Percentiles rank a stretch among this genome's conserved stretches.
Evolutionary conservation across 2,797 vertebrate species (phyloP).

Genomic region (Leuciscus waleckii): DNA sequence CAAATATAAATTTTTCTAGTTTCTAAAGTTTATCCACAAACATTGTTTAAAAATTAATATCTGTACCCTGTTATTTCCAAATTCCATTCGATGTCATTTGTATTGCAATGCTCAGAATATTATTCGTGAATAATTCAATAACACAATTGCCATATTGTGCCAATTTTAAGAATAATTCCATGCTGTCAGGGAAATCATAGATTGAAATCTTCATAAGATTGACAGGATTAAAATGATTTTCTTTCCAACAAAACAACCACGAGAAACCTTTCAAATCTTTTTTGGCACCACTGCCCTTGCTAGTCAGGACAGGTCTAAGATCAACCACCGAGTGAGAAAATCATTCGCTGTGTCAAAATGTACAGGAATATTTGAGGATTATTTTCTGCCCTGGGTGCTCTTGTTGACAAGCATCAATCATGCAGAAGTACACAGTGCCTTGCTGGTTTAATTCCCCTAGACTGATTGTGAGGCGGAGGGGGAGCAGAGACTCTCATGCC

Average conservation of each 20-base stretch:
- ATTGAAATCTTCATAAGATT: not conserved
- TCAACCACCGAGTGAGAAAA: constrained; percentile 17
- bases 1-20: not conserved
- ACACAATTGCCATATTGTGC: not conserved
- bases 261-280: not conserved
- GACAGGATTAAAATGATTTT: not conserved
- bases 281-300: not conserved
- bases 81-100: not conserved
- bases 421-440: constrained; percentile 39
- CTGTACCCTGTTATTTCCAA: not conserved
- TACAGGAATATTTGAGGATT: constrained; percentile 34
- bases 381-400: constrained; percentile 28
- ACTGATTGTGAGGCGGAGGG: constrained; percentile 44
- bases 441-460: constrained; percentile 50
- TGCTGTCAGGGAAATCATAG: not conserved
- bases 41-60: not conserved
- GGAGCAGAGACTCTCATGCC: constrained; percentile 35
- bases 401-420: constrained; percentile 59
- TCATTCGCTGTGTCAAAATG: constrained; percentile 32
- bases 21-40: no score
- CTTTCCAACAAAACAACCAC: not conserved
- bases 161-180: not conserved
- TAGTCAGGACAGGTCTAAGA: constrained; percentile 16
- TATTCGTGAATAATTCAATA: not conserved
- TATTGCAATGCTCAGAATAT: not conserved